These are phyloP conservation scores for Aphelenchoides avenae DNA, from an alignment of 1,140 invertebrate genomes.

Conservation along the genomic window DNA sequence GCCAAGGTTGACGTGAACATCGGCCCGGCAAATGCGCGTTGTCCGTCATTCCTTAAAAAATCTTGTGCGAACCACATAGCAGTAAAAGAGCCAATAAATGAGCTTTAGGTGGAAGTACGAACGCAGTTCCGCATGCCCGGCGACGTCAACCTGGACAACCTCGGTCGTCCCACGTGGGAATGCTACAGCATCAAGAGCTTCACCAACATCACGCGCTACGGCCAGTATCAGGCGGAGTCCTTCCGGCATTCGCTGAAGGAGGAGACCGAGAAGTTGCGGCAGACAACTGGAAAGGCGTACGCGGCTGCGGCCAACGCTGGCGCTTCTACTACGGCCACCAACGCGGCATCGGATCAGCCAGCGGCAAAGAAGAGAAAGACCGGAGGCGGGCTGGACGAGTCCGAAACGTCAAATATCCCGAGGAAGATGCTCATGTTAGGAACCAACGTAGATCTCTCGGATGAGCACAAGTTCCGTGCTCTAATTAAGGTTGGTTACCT, in stretches of 20 bases:
- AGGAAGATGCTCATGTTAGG: constrained; percentile 73
- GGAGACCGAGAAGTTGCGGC: constrained; percentile 48
- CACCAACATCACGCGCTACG: constrained; percentile 93
- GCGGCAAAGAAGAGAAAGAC: constrained; percentile 29
- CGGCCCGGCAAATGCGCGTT: too few relatives aligned
- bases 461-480: constrained; percentile 87
- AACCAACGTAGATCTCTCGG: constrained; percentile 98
- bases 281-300: constrained; percentile 20
- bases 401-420: constrained; percentile 25
- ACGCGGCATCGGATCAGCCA: constrained; percentile 7
- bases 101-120: constrained; percentile 75
- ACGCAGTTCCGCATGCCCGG: constrained; percentile 50
- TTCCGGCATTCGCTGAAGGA: constrained; percentile 86
- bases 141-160: constrained; percentile 83
- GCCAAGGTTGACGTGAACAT: too few relatives aligned
- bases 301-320: not conserved
- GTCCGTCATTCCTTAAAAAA: too few relatives aligned
- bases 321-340: not conserved
- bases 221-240: constrained; percentile 92
- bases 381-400: not conserved
- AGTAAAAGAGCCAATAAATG: too few relatives aligned
- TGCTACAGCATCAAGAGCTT: constrained; percentile 88
- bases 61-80: too few relatives aligned
- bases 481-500: constrained; percentile 67
- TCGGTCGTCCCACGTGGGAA: constrained; percentile 77